Evolutionary conservation across 2,797 vertebrate genomes (phyloP).

Genomic region (Trachops cirrhosus): DNA sequence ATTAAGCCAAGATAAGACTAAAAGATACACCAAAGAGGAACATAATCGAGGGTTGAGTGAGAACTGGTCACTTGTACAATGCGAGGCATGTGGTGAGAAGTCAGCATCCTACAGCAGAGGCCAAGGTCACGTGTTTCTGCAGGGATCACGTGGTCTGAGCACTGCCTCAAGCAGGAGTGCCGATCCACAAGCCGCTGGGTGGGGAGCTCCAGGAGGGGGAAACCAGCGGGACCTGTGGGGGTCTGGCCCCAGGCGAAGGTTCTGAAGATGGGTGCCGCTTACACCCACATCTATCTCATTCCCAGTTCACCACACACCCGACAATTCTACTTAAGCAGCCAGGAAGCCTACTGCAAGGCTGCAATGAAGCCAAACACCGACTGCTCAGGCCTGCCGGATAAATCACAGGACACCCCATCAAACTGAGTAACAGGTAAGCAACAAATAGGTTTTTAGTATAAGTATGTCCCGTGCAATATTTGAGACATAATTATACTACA

Average conservation of each 20-base stretch:
- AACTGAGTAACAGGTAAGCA: neutral
- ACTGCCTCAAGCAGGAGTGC: neutral
- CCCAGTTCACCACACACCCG: neutral
- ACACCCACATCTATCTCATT: neutral
- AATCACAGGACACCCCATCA: neutral
- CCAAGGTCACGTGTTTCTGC: neutral
- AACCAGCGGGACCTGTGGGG: rapidly evolving
- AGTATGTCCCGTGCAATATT: neutral
- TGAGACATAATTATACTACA: neutral
- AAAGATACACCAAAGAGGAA: neutral
- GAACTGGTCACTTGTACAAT: neutral
- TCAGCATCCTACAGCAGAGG: neutral
- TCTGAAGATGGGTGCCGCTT: neutral
- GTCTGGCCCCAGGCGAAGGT: neutral
- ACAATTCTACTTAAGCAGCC: neutral
- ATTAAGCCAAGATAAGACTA: neutral
- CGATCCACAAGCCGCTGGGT: neutral
- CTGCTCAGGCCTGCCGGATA: neutral
- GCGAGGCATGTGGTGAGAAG: neutral
- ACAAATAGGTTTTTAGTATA: neutral
- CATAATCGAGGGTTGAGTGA: neutral
- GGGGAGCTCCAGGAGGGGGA: neutral
- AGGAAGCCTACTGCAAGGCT: neutral
- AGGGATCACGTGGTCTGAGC: rapidly evolving
- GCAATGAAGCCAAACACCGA: neutral